Base-by-base conservation (phyloP, 2,888 invertebrate genomes). In the Hoplodrina blanda region DNA sequence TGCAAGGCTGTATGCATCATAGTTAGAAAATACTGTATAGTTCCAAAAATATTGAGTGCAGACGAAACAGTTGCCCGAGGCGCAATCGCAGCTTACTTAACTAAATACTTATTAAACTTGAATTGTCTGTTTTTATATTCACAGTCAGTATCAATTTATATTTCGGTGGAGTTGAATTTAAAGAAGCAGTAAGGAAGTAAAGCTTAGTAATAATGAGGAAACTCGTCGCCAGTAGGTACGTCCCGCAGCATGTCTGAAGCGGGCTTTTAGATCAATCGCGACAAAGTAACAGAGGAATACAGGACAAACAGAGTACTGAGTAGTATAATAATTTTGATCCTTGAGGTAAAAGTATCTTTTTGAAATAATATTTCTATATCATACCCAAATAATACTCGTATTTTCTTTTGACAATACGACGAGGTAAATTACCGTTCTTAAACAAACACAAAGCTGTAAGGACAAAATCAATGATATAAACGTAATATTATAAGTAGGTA, bases 21-120 rank as follows among this genome's bases (percentile, higher is more conserved):
- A 65, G 49, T 65, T 59, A 59, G 69, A 15, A 73, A 57, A 33
- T 61, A 30, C 25, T 10, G 37, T 55, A 1, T 3, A 7, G 3
- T 33, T 61, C 4, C 17, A 25, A 17, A 50, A 60, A 62, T 15
- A 57, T 19, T n/a, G 10, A 1, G 13, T 11, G 15, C n/a, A 56
- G 15, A 8, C 4, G 20, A 25, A 37, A 37, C 25, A 25, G 59
- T 64, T 6, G 17, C 6, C 2, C 52, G 62, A 65, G 60, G 52
- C 0, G 15, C 17, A n/a, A 17, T 19, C 50, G 56, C 49, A n/a
- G 19, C 44, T 8, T 46, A 37, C 25, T 15, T 11, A 15, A 44
- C 44, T 46, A 2, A 20, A 11, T 52, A 52, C 52, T 50, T 50
- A 10, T 41, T 11, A 41, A 41, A 10, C 41, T 17, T 17, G 46